Percentiles rank a stretch among this genome's conserved stretches.
These are phyloP conservation scores for Acanthurus leucopareius DNA, from an alignment of 2,797 vertebrate genomes.

Conservation along the genomic window DNA sequence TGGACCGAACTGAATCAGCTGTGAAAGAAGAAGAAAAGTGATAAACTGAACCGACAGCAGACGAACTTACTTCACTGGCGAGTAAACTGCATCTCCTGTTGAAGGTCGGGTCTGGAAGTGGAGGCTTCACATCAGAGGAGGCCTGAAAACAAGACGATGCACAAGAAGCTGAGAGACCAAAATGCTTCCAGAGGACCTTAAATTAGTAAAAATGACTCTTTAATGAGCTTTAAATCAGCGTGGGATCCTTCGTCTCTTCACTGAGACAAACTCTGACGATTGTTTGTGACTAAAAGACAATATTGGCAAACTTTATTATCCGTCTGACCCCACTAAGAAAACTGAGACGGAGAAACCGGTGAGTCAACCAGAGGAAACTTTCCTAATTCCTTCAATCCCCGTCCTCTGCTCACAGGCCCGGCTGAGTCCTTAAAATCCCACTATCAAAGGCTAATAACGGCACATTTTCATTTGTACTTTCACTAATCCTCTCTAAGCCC, in stretches of 20 bases:
- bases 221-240: background rate
- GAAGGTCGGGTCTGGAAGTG: constrained; percentile 63
- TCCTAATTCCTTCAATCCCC: constrained; percentile 36
- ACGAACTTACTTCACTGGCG: constrained; percentile 68
- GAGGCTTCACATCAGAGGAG: constrained; percentile 43
- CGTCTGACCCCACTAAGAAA: background rate
- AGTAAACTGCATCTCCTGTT: constrained; percentile 77
- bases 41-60: no score
- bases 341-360: constrained; percentile 1
- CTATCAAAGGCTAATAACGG: constrained; percentile 61
- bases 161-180: background rate
- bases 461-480: constrained; percentile 55
- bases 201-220: background rate
- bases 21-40: no score
- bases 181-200: no score
- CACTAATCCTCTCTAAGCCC: constrained; percentile 57
- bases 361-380: constrained; percentile 16
- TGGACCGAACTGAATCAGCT: no score
- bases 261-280: background rate
- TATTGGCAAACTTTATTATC: background rate
- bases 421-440: constrained; percentile 24
- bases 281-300: background rate
- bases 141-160: constrained; percentile 36
- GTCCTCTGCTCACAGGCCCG: constrained; percentile 4
- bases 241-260: background rate